A percentile compares a stretch with the other conserved stretches of the same genome.
Evolutionary conservation across 2,797 vertebrate species (phyloP).

Genomic region (Alcedo quadribrachys): DNA sequence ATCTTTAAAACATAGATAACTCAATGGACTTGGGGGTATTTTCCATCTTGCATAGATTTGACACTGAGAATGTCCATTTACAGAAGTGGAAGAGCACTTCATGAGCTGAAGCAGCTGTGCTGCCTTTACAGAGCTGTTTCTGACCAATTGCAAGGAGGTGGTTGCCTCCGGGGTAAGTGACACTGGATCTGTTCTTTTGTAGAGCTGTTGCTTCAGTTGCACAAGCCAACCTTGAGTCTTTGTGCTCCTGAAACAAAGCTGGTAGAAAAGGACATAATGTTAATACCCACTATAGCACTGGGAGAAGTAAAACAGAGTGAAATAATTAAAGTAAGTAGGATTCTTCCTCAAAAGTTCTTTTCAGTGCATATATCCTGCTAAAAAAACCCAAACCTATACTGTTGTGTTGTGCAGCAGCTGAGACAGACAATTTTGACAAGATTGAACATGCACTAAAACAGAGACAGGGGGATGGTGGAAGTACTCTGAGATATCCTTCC

Average conservation of each 20-base stretch:
- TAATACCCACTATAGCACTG: rapidly evolving
- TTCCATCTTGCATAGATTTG: not conserved
- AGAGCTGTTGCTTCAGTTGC: not conserved
- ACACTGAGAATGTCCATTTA: not conserved
- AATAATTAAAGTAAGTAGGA: not conserved
- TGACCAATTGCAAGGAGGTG: not conserved
- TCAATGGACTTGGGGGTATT: not conserved
- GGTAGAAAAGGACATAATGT: not conserved
- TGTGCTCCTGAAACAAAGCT: not conserved
- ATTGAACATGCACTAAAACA: not conserved
- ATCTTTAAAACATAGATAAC: not conserved
- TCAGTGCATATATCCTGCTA: not conserved
- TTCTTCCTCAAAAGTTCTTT: not conserved
- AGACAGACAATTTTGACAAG: not conserved
- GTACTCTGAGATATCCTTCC: not conserved
- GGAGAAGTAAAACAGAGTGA: not conserved
- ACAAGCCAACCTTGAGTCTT: not conserved
- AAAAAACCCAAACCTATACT: not conserved
- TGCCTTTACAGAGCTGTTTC: not conserved
- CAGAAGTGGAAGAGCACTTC: not conserved
- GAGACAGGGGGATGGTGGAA: not conserved
- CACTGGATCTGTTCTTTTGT: not conserved
- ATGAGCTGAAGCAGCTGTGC: not conserved
- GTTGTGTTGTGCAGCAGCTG: not conserved
- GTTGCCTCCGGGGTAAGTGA: not conserved